Percentiles rank a stretch among this genome's conserved stretches.
Evolutionary conservation across 2,888 invertebrate genomes (phyloP).

Genomic region (Pinctada fucata): DNA sequence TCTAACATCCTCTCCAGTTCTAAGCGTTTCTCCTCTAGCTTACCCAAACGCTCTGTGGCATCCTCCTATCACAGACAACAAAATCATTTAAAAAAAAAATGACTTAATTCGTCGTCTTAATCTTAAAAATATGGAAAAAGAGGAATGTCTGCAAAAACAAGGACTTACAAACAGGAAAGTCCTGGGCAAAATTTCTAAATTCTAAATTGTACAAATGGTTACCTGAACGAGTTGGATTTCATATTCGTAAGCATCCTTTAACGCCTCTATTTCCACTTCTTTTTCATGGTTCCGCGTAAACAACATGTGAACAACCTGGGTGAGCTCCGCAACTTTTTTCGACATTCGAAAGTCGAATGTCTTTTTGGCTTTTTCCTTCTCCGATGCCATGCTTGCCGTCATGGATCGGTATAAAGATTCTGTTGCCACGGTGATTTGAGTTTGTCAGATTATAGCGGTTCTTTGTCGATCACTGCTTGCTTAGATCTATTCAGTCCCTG

Average conservation of each 20-base stretch:
- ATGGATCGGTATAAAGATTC: slow-evolving; percentile 17
- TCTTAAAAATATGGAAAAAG: too few relatives aligned
- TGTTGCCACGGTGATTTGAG: background rate
- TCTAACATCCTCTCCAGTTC: slow-evolving; percentile 56
- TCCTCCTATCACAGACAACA: slow-evolving; percentile 53
- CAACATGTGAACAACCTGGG: slow-evolving; percentile 76
- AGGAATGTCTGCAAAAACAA: too few relatives aligned
- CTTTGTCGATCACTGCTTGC: too few relatives aligned
- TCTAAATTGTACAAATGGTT: background rate
- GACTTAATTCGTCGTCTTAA: too few relatives aligned
- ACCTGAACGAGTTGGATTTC: slow-evolving; percentile 63
- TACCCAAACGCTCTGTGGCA: slow-evolving; percentile 57
- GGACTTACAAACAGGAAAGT: too few relatives aligned
- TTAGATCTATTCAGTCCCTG: too few relatives aligned
- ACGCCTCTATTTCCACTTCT: slow-evolving; percentile 73
- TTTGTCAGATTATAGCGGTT: too few relatives aligned
- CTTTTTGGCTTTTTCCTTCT: slow-evolving; percentile 58
- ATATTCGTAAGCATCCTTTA: slow-evolving; percentile 72
- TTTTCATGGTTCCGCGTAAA: slow-evolving; percentile 76
- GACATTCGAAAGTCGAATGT: slow-evolving; percentile 75
- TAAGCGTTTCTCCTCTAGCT: slow-evolving; percentile 54
- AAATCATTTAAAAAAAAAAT: too few relatives aligned
- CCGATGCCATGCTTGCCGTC: slow-evolving; percentile 23
- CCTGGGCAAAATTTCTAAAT: too few relatives aligned
- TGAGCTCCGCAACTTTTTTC: slow-evolving; percentile 75